phyloP scores from a whole-genome alignment of 2,797 vertebrate species.

The Thaleichthys pacificus region DNA sequence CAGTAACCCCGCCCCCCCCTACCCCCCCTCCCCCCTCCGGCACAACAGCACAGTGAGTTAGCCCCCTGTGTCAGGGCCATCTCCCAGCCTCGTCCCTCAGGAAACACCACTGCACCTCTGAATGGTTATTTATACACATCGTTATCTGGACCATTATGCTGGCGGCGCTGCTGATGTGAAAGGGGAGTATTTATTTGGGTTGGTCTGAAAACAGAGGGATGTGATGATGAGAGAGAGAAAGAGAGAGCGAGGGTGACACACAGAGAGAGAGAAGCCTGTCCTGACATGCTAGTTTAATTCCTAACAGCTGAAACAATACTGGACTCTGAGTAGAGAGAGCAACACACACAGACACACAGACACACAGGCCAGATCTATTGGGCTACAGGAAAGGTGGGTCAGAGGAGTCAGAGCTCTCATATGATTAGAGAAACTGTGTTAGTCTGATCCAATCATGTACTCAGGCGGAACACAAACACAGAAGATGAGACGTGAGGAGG shows the following conservation, averaged over 20 bases:
- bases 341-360: slow-evolving; percentile 24
- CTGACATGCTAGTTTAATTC: slow-evolving; percentile 71
- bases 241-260: slow-evolving; percentile 21
- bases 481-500: slow-evolving; percentile 1
- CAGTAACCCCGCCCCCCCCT: too few relatives aligned
- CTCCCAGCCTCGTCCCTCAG: too few relatives aligned
- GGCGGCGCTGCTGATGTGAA: slow-evolving; percentile 23
- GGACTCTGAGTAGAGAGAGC: slow-evolving; percentile 52
- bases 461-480: slow-evolving; percentile 11
- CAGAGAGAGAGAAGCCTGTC: slow-evolving; percentile 37
- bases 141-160: slow-evolving; percentile 34
- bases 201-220: slow-evolving; percentile 19
- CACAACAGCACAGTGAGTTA: too few relatives aligned
- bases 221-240: slow-evolving; percentile 1
- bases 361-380: background rate
- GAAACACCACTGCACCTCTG: too few relatives aligned
- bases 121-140: slow-evolving; percentile 22
- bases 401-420: slow-evolving; percentile 43
- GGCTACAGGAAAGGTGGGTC: slow-evolving; percentile 33
- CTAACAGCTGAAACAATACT: slow-evolving; percentile 79
- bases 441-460: slow-evolving; percentile 57
- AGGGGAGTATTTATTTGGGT: slow-evolving; percentile 38
- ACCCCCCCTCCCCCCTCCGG: too few relatives aligned
- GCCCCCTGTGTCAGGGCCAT: too few relatives aligned
- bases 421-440: slow-evolving; percentile 59